Conservation (phyloP, 2,113 vertebrate genomes). For the Pseudorasbora parva region DNA sequence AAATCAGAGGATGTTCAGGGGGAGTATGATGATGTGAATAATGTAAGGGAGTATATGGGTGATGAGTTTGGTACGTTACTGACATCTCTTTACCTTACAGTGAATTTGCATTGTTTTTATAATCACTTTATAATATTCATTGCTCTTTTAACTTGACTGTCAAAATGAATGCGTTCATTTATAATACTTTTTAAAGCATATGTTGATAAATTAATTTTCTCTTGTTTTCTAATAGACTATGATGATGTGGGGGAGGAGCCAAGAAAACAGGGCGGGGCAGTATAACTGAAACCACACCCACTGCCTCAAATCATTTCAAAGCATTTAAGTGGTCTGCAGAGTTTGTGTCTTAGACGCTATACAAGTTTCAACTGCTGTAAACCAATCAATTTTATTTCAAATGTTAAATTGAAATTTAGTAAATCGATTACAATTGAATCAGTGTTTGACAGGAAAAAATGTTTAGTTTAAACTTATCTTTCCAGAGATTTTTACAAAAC, state of each 20-base stretch:
- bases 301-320: not conserved
- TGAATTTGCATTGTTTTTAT: not conserved
- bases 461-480: not conserved
- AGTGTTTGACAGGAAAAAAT: not conserved
- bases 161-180: not conserved
- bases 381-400: not conserved
- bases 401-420: no score
- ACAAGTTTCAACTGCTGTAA: not conserved
- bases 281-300: not conserved
- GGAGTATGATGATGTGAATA: not conserved
- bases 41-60: not conserved
- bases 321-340: not conserved
- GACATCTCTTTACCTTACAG: not conserved
- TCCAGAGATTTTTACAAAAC: not conserved
- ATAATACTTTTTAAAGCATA: no score
- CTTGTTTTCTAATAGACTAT: slow-evolving; percentile 1
- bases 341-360: not conserved
- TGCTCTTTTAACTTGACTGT: not conserved
- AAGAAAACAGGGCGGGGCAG: not conserved
- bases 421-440: no score
- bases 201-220: no score
- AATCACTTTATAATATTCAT: fast-evolving
- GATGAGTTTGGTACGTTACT: not conserved
- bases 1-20: not conserved
- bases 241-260: not conserved